Conservation (phyloP, 1,140 invertebrate species). For the Drosophila ohnishii region DNA sequence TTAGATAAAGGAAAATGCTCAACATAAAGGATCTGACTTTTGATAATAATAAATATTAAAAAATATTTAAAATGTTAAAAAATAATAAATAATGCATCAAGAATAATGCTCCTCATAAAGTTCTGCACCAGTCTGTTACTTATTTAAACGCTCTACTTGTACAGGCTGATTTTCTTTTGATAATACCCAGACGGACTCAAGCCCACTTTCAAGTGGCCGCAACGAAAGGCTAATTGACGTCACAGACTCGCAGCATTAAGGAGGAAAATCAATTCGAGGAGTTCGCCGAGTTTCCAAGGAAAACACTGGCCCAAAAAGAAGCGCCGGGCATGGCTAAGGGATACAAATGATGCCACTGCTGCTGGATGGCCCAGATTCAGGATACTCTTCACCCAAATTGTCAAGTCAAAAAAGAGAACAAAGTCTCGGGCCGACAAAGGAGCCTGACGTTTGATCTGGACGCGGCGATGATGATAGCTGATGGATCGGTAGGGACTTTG, state of each 20-base stretch:
- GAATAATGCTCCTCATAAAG: neutral
- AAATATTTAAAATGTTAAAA: too few species aligned
- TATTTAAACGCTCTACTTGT: neutral
- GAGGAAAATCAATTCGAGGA: slow-evolving; percentile 69
- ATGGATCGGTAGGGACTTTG: slow-evolving; percentile 45
- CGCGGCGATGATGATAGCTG: slow-evolving; percentile 59
- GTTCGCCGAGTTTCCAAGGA: slow-evolving; percentile 68
- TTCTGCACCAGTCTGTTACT: neutral
- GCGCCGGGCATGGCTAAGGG: slow-evolving; percentile 73
- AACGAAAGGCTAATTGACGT: slow-evolving; percentile 75
- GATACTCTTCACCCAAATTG: slow-evolving; percentile 58
- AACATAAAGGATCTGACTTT: too few species aligned
- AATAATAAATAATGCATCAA: too few species aligned
- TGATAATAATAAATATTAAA: too few species aligned
- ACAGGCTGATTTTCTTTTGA: neutral
- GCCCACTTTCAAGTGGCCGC: slow-evolving; percentile 73
- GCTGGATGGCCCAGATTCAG: slow-evolving; percentile 29
- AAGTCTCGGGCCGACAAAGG: slow-evolving; percentile 58
- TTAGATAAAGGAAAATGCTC: too few species aligned
- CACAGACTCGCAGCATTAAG: slow-evolving; percentile 24
- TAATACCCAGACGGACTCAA: slow-evolving; percentile 1
- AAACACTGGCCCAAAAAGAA: slow-evolving; percentile 45
- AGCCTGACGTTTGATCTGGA: slow-evolving; percentile 72
- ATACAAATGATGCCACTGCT: slow-evolving; percentile 68
- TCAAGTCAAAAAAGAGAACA: slow-evolving; percentile 38